Base-by-base conservation (phyloP, 2,113 vertebrate genomes). In the Oncorhynchus clarkii region DNA sequence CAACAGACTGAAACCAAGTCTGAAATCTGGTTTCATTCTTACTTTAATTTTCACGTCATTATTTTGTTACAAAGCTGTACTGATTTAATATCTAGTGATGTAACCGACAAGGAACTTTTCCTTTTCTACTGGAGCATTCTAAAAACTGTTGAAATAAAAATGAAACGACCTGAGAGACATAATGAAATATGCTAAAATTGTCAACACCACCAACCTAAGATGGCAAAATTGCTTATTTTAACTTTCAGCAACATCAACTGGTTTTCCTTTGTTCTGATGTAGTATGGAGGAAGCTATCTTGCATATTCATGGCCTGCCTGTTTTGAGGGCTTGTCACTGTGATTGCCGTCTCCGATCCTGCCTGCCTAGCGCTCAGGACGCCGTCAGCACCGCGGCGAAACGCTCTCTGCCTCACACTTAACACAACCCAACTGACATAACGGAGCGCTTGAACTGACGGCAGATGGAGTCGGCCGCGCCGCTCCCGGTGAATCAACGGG, bases 221-320 rank as follows among this genome's bases (percentile, higher is more conserved):
- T 88, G 88, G 90, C 90, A 91, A 93, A 93, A 89, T 85, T 89
- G 85, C 84, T 87, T 89, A 88, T 89, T 92, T 94, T 93, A 92
- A 92, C 68, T 90, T 92, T 93, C 89, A 83, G 86, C 82, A 81
- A 85, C 85, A 92, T 91, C 87, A 90, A 91, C 86, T 78, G 67
- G 48, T 79, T 81, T 79, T 76, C 84, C 81, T 80, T 76, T 85
- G 71, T 65, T 62, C 71, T 22, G 75, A 5, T 5, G 51, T n/a
- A 84, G 82, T 85, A 85, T 82, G 94, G 90, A 91, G 85, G 79
- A 86, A 71, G 87, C 82, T 54, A 88, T 87, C 86, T 93, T 96
- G 95, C 95, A 97, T 97, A 97, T 96, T 96, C 95, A 97, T 95
- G 92, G 92, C 88, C 88, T 5, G 90, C 93, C 90, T 95, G 94